Base-by-base conservation (phyloP, 2,797 vertebrate species). In the Chelon auratus region DNA sequence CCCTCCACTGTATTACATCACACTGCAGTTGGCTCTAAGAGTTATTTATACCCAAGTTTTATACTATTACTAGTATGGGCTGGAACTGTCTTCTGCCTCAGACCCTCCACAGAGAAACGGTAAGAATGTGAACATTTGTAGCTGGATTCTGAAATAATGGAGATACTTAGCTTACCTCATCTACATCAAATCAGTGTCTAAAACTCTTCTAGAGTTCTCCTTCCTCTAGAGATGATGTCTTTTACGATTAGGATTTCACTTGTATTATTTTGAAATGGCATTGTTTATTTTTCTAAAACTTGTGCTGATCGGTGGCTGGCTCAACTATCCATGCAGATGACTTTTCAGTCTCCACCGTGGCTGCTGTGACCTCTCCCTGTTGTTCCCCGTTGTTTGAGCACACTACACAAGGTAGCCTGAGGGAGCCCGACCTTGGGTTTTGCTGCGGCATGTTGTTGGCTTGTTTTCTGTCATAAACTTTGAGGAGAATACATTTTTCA, bases 1-100 rank as follows among this genome's bases (percentile, higher is more conserved):
- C 42, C 37, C 56, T 69, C 71, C 18, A 55, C 68, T 74, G 39
- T 59, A 64, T 77, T 66, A 58, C 56, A 72, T 71, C 39, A 80
- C 71, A 76, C 39, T 53, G 7, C 17, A 47, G 45, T 17, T 43
- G 13, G 13, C 4, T 15, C 42, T 17, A 43, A 17, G 14, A 14
- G 36, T 63, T 51, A 63, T 48, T 40, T 15, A 11, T 3, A 61
- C 14, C 18, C 8, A 64, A 15, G 12, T 65, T 45, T 18, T 30
- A 54, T 74, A 58, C 64, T 62, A 36, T 30, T 12, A 50, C 52
- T 43, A 40, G 40, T 66, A 39, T 42, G 12, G 20, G 18, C 11
- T 70, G 42, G 22, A 68, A 68, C 17, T 5, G 6, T 62, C 18
- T 37, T 40, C 30, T 37, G 43, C n/a, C 20, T 67, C 14, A 17